These are phyloP conservation scores for Amphiura filiformis DNA, from an alignment of 35 echinoderm and acorn worm species.

Conservation along the genomic window DNA sequence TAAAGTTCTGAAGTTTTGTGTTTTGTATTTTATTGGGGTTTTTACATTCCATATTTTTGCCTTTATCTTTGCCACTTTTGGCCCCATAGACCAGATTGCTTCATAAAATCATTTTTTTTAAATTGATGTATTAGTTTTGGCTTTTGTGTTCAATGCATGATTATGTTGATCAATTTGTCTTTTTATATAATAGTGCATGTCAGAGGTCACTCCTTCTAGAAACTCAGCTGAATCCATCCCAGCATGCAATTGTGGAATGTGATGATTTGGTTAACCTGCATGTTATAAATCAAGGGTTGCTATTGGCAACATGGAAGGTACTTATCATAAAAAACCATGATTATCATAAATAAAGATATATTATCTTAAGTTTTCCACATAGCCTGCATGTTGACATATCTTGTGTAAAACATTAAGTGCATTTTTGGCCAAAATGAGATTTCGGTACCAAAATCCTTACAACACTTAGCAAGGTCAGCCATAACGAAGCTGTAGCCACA, in stretches of 20 bases:
- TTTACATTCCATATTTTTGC: background rate
- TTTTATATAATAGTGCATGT: slow-evolving; percentile 59
- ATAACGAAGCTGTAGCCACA: too few relatives aligned
- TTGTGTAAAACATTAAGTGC: background rate
- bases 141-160: too few relatives aligned
- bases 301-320: slow-evolving; percentile 72
- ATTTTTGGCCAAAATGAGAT: background rate
- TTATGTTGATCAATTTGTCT: too few relatives aligned
- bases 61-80: too few relatives aligned
- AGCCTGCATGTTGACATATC: background rate
- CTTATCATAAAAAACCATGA: background rate
- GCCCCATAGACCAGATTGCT: too few relatives aligned
- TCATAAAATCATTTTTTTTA: background rate
- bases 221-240: slow-evolving; percentile 2
- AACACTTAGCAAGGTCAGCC: too few relatives aligned
- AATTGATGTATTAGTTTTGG: background rate
- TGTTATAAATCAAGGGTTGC: slow-evolving; percentile 16
- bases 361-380: background rate
- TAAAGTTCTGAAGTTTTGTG: too few relatives aligned
- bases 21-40: background rate
- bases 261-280: slow-evolving; percentile 39
- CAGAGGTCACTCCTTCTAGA: slow-evolving; percentile 51
- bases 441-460: background rate
- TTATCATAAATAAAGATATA: background rate
- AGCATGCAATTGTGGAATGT: background rate